These are phyloP conservation scores for Tachyglossus aculeatus DNA, from an alignment of 2,797 vertebrate genomes.

Conservation along the genomic window DNA sequence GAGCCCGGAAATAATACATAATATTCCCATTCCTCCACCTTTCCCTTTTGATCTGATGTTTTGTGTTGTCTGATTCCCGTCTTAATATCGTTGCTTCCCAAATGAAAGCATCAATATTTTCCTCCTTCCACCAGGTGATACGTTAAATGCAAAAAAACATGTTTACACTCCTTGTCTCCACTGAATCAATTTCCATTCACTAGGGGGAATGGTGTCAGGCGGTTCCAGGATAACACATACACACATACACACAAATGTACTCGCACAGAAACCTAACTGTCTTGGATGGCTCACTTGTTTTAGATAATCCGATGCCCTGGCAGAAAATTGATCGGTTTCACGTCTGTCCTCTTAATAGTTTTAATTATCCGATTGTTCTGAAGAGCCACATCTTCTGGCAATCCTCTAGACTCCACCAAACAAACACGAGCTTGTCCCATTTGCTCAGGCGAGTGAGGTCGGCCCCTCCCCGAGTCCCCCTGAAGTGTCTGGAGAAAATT, in stretches of 20 bases:
- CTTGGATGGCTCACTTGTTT: slow-evolving; percentile 35
- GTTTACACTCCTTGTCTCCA: slow-evolving; percentile 15
- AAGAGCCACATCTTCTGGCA: slow-evolving; percentile 4
- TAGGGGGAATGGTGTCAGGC: slow-evolving; percentile 2
- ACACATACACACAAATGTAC: neutral
- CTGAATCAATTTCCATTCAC: slow-evolving; percentile 35
- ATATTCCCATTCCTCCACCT: neutral
- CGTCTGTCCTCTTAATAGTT: slow-evolving; percentile 25
- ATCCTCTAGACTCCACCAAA: neutral
- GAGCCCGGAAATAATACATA: too few species aligned
- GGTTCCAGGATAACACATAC: slow-evolving; percentile 32
- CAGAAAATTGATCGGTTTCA: slow-evolving; percentile 9
- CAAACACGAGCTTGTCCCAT: neutral
- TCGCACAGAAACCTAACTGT: slow-evolving; percentile 15
- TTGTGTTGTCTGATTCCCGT: slow-evolving; percentile 21
- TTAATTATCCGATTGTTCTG: slow-evolving; percentile 29
- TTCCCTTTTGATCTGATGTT: neutral
- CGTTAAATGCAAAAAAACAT: slow-evolving; percentile 24
- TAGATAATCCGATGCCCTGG: slow-evolving; percentile 24
- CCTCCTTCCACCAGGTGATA: neutral
- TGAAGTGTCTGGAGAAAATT: neutral
- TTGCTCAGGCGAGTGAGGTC: slow-evolving; percentile 1
- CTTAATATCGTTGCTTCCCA: slow-evolving; percentile 16
- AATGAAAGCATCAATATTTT: slow-evolving; percentile 11
- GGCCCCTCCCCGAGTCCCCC: neutral